phyloP scores from a whole-genome alignment of 2,797 vertebrate genomes.

The Momotus momota region DNA sequence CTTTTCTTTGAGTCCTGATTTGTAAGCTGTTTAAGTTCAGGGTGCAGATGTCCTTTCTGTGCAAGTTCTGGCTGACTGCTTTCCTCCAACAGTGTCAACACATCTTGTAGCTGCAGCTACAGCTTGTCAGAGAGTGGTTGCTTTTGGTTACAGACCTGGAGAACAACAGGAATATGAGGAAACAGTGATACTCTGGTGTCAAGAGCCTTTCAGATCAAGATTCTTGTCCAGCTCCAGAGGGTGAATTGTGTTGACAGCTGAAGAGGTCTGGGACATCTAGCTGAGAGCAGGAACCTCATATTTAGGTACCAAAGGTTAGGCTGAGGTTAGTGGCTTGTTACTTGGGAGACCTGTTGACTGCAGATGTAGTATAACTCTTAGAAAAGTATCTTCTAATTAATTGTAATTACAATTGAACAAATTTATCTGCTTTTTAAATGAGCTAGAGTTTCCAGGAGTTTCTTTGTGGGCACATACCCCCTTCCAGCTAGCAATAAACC shows the following conservation, averaged over 20 bases:
- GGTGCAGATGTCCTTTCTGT: neutral
- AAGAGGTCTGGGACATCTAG: neutral
- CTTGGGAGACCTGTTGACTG: neutral
- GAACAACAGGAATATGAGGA: neutral
- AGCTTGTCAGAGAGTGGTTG: neutral
- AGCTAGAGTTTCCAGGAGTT: neutral
- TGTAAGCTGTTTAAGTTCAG: neutral
- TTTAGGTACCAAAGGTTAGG: neutral
- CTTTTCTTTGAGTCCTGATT: neutral
- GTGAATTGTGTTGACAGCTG: neutral
- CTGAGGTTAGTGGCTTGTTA: neutral
- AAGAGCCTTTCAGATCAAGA: neutral
- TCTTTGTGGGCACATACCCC: rapidly evolving
- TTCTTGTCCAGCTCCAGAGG: neutral
- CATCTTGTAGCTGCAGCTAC: neutral
- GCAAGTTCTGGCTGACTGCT: neutral
- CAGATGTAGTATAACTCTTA: neutral
- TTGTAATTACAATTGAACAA: neutral
- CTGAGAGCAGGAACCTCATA: neutral
- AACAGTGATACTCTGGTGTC: neutral
- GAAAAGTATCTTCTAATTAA: neutral
- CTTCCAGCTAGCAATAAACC: neutral
- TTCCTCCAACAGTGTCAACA: neutral
- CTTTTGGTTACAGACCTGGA: neutral
- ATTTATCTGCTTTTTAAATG: neutral